A percentile compares a stretch with the other conserved stretches of the same genome.
These are phyloP conservation scores for Iphiclides podalirius DNA, from an alignment of 2,888 invertebrate genomes.

Conservation along the genomic window DNA sequence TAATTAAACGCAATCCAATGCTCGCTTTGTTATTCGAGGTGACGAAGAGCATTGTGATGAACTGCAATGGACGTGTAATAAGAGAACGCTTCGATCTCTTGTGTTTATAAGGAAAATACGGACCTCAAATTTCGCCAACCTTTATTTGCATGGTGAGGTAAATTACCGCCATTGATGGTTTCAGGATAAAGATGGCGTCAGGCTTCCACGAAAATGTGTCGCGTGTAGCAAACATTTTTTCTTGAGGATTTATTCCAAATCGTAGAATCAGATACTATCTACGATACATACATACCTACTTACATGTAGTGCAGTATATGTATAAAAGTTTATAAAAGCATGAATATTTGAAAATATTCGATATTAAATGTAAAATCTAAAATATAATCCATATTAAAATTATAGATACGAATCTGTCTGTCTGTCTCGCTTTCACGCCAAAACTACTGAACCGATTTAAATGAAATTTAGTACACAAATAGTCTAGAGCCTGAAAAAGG, in stretches of 20 bases:
- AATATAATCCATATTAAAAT: no score
- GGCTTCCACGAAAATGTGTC: slow-evolving; percentile 21
- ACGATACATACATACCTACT: no score
- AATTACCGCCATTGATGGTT: slow-evolving; percentile 29
- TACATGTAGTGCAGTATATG: no score
- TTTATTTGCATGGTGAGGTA: slow-evolving; percentile 28
- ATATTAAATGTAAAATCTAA: no score
- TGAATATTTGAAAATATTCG: no score
- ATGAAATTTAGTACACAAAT: no score
- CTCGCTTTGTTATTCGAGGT: not conserved
- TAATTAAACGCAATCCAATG: not conserved
- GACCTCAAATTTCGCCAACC: slow-evolving; percentile 24
- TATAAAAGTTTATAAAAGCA: no score
- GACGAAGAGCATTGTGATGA: slow-evolving; percentile 26
- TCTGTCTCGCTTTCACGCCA: no score
- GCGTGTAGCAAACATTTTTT: slow-evolving; percentile 10
- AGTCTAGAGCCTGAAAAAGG: no score
- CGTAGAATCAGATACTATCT: no score
- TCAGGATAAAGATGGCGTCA: slow-evolving; percentile 24
- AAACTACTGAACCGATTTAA: no score
- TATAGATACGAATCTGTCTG: no score
- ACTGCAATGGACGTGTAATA: slow-evolving; percentile 1
- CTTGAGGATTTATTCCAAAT: not conserved
- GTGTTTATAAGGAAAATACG: slow-evolving; percentile 15
- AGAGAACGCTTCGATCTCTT: not conserved